Conservation (phyloP, 1,140 invertebrate genomes). For the Calliphora vicina region DNA sequence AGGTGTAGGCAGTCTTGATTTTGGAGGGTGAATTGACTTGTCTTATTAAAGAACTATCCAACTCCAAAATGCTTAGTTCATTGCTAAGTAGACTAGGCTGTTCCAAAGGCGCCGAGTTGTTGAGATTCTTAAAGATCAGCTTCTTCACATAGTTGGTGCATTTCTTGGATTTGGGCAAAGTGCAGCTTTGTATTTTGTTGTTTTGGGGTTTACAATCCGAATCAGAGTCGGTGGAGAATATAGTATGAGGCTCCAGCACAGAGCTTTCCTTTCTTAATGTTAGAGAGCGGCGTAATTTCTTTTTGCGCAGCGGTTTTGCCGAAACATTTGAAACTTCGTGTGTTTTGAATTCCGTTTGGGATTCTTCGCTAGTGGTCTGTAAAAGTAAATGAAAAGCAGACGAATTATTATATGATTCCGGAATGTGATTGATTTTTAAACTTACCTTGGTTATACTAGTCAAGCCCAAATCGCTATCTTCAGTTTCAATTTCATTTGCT, state of each 20-base stretch:
- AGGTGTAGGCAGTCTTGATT: conserved; percentile 54
- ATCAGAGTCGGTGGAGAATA: conserved; percentile 50
- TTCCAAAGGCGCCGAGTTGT: background rate
- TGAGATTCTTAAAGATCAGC: conserved; percentile 5
- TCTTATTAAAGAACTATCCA: conserved; percentile 50
- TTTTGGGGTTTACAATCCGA: conserved; percentile 46
- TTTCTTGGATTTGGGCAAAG: conserved; percentile 46
- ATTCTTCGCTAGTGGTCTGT: conserved; percentile 58
- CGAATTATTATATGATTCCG: background rate
- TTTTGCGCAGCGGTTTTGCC: conserved; percentile 51
- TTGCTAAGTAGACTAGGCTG: background rate
- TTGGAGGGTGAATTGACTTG: conserved; percentile 54
- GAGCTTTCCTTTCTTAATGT: conserved; percentile 61
- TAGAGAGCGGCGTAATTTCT: conserved; percentile 56
- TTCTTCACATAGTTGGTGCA: conserved; percentile 54
- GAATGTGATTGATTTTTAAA: background rate
- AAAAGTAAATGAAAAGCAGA: background rate
- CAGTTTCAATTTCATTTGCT: conserved; percentile 44
- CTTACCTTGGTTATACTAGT: conserved; percentile 57
- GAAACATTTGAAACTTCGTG: conserved; percentile 50
- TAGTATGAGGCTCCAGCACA: conserved; percentile 49
- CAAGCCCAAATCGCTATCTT: conserved; percentile 56
- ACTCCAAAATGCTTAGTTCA: conserved; percentile 48
- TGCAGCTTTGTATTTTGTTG: background rate
- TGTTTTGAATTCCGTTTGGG: conserved; percentile 45